phyloP scores from a whole-genome alignment of 2,888 invertebrate species.

The Ferrisia virgata region DNA sequence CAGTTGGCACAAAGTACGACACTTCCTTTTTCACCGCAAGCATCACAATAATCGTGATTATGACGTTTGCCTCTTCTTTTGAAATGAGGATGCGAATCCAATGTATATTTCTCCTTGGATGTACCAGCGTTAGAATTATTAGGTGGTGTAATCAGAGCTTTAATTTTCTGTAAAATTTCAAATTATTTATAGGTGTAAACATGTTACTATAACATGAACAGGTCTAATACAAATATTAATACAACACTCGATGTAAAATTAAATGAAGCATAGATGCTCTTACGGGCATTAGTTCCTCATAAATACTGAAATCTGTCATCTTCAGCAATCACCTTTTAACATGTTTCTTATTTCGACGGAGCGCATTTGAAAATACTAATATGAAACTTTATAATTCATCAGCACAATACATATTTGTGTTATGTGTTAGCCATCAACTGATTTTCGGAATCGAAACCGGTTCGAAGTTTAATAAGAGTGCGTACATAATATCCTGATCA shows the following conservation, averaged over 20 bases:
- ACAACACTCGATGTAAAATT: background rate
- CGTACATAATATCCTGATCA: background rate
- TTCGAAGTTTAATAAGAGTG: background rate
- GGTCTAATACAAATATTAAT: background rate
- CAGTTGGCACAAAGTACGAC: slow-evolving; percentile 94
- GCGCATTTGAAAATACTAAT: background rate
- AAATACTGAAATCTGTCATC: slow-evolving; percentile 9
- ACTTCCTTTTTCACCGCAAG: slow-evolving; percentile 91
- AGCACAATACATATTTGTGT: background rate
- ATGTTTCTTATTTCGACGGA: background rate
- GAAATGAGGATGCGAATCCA: background rate
- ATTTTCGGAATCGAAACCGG: background rate
- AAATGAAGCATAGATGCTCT: background rate
- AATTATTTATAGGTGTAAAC: background rate
- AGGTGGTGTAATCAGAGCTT: slow-evolving; percentile 1
- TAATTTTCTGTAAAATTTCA: slow-evolving; percentile 21
- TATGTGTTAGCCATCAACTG: background rate
- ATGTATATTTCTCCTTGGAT: background rate
- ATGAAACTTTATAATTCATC: background rate
- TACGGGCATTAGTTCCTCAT: slow-evolving; percentile 34
- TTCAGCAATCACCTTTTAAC: background rate
- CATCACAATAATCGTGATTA: slow-evolving; percentile 90
- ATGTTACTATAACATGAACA: background rate
- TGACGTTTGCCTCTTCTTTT: slow-evolving; percentile 67
- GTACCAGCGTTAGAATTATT: background rate